Conservation (phyloP, 2,113 vertebrate species). For the Vidua chalybeata region DNA sequence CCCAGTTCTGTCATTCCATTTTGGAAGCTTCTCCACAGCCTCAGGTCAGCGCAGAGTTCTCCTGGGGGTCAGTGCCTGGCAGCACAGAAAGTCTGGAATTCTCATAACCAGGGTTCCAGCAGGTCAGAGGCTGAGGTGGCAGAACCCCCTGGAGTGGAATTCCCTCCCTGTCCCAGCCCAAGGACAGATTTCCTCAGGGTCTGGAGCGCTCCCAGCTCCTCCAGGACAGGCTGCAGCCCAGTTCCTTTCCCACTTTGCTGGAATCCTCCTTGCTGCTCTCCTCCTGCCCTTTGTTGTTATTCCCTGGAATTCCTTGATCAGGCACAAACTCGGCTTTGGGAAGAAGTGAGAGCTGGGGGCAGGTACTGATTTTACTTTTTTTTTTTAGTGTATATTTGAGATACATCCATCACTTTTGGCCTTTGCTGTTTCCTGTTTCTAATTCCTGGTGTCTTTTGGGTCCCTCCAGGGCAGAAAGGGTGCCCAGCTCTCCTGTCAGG, state of each 20-base stretch:
- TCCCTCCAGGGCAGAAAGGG: not conserved
- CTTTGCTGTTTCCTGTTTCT: not conserved
- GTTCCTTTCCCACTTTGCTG: not conserved
- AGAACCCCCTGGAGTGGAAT: not conserved
- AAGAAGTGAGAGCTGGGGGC: too few species aligned
- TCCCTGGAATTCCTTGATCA: not conserved
- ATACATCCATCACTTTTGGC: fast-evolving
- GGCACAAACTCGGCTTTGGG: not conserved
- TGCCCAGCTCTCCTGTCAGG: not conserved
- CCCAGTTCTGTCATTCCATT: not conserved
- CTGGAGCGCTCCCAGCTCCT: not conserved
- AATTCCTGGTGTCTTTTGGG: not conserved
- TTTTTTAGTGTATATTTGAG: not conserved
- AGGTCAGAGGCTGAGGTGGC: not conserved
- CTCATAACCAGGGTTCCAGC: not conserved
- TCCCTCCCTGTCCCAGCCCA: not conserved
- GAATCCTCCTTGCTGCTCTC: not conserved
- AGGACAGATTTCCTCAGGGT: not conserved
- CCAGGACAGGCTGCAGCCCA: not conserved
- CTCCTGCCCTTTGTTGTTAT: too few species aligned
- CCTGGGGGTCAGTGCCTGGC: not conserved
- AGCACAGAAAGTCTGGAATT: not conserved
- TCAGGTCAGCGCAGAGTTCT: not conserved
- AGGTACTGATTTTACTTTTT: not conserved
- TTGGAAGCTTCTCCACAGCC: not conserved